A percentile compares a stretch with the other conserved stretches of the same genome.
These are phyloP conservation scores for Galerucella nymphaeae DNA, from an alignment of 2,888 invertebrate genomes.

Conservation along the genomic window DNA sequence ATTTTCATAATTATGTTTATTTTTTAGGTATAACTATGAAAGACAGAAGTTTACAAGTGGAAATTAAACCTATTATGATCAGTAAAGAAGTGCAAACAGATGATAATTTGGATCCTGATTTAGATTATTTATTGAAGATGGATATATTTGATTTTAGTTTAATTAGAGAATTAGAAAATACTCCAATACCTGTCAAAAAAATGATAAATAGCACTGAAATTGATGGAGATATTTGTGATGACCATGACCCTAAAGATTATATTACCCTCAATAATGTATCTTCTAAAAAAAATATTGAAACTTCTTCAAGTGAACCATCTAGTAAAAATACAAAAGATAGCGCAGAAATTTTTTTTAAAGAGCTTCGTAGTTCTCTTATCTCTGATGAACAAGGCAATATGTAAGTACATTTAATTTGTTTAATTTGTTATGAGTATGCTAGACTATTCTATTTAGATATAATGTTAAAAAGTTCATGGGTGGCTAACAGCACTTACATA, in stretches of 20 bases:
- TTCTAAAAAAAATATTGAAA: conserved; percentile 1
- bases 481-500: too few species aligned
- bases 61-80: conserved; percentile 5
- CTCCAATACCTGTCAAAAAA: neutral
- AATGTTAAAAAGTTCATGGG: too few species aligned
- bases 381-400: conserved; percentile 55
- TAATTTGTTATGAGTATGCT: too few species aligned
- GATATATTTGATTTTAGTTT: conserved; percentile 10
- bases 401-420: conserved; percentile 49
- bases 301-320: neutral
- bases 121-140: conserved; percentile 6
- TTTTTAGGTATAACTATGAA: conserved; percentile 2
- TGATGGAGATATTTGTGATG: neutral
- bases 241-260: neutral
- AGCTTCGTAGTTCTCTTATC: conserved; percentile 52
- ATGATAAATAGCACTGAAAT: neutral
- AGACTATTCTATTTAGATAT: too few species aligned
- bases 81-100: conserved; percentile 20
- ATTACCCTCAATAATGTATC: neutral
- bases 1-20: neutral
- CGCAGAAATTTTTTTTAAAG: conserved; percentile 50
- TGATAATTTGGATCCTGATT: conserved; percentile 8
- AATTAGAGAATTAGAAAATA: neutral
- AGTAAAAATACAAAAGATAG: neutral
- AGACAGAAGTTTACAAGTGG: conserved; percentile 13